phyloP scores from a whole-genome alignment of 2,888 invertebrate genomes.

The Seira musarum region DNA sequence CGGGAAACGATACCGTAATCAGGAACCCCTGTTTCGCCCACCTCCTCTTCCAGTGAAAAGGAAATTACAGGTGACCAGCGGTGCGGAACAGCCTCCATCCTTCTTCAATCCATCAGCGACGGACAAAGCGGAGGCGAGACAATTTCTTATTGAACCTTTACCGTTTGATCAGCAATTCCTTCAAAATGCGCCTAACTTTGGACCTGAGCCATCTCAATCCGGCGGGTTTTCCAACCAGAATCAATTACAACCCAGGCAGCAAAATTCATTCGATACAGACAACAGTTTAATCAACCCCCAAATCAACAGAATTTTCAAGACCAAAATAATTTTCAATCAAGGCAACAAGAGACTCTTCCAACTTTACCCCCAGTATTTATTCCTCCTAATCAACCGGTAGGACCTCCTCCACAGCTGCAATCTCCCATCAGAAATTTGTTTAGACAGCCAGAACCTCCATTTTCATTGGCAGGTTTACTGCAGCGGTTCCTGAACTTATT shows the following conservation, averaged over 20 bases:
- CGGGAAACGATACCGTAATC: conserved; percentile 27
- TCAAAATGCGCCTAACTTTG: too few species aligned
- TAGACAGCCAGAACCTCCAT: conserved; percentile 50
- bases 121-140: conserved; percentile 31
- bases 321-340: conserved; percentile 36
- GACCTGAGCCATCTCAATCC: too few species aligned
- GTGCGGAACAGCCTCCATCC: conserved; percentile 32
- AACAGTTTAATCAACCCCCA: conserved; percentile 16
- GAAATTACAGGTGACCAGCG: conserved; percentile 12
- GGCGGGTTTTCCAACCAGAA: too few species aligned
- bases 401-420: conserved; percentile 49
- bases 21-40: conserved; percentile 50
- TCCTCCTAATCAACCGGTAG: conserved; percentile 51
- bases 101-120: conserved; percentile 20
- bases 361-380: conserved; percentile 57
- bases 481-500: conserved; percentile 55
- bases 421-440: conserved; percentile 57
- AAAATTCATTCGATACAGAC: conserved; percentile 2
- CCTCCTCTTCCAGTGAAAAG: conserved; percentile 48
- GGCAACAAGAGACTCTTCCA: conserved; percentile 47
- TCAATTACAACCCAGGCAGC: background rate
- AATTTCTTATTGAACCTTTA: conserved; percentile 19
- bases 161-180: background rate
- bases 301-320: conserved; percentile 13
- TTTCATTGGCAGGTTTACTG: conserved; percentile 48